Percentiles rank a stretch among this genome's conserved stretches.
Evolutionary conservation across 2,888 invertebrate genomes (phyloP).

Genomic region (Smittia aterrima): DNA sequence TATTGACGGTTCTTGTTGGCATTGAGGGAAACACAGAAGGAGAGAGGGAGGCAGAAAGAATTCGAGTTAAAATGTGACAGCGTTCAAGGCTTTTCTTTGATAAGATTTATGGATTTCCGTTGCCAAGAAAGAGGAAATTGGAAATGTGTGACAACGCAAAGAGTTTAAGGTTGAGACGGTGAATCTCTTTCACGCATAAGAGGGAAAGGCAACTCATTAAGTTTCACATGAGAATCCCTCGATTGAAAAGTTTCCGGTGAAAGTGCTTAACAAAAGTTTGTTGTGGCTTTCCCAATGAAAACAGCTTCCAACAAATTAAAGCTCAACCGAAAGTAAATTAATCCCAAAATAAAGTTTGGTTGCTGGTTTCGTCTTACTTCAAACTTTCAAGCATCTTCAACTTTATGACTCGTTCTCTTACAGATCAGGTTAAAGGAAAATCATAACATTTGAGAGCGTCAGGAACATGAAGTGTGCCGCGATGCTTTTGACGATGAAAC

Average conservation of each 20-base stretch:
- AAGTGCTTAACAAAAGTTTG: not conserved
- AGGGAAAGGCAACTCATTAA: not conserved
- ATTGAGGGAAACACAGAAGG: no score
- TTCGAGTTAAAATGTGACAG: not conserved
- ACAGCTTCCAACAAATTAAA: not conserved
- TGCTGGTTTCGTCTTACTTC: not conserved
- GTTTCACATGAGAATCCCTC: not conserved
- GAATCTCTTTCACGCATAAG: not conserved
- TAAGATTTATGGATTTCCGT: conserved; percentile 31
- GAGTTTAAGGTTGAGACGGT: not conserved
- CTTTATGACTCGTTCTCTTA: no score
- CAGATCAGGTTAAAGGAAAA: no score
- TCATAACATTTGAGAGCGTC: no score
- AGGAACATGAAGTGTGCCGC: no score
- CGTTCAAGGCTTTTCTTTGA: not conserved
- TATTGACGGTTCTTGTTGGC: not conserved
- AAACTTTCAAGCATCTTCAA: not conserved
- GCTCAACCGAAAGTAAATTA: not conserved
- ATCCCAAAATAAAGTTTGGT: not conserved
- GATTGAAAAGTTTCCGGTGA: not conserved
- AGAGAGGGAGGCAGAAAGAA: no score
- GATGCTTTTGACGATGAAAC: not conserved
- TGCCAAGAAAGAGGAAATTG: conserved; percentile 4
- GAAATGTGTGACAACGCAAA: conserved; percentile 26
- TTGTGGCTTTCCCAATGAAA: not conserved